Conservation (phyloP, 2,113 vertebrate species). For the Limanda limanda region DNA sequence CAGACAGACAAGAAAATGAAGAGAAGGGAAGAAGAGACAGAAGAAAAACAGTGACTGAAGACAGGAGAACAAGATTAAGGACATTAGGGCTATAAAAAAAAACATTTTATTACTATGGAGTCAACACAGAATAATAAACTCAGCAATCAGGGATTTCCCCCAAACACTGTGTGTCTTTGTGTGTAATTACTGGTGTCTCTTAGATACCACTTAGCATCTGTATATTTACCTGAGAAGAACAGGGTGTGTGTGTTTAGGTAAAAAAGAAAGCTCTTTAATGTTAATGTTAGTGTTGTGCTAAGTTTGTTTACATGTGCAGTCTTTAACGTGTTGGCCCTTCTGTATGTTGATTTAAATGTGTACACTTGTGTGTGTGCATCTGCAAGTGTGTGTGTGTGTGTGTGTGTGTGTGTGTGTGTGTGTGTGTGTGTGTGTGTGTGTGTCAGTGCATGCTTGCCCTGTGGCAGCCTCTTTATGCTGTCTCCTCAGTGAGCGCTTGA, state of each 20-base stretch:
- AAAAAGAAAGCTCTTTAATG: slow-evolving; percentile 19
- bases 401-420: slow-evolving; percentile 3
- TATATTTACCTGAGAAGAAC: slow-evolving; percentile 61
- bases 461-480: slow-evolving; percentile 56
- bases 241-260: slow-evolving; percentile 26
- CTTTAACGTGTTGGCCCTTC: slow-evolving; percentile 9
- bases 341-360: slow-evolving; percentile 11
- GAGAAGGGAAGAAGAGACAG: slow-evolving; percentile 16
- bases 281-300: slow-evolving; percentile 29
- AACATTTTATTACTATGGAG: slow-evolving; percentile 50
- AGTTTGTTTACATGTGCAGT: slow-evolving; percentile 42
- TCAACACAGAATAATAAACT: slow-evolving; percentile 60
- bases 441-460: slow-evolving; percentile 15
- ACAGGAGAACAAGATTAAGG: slow-evolving; percentile 18
- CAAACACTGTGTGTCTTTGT: slow-evolving; percentile 23
- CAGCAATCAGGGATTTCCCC: slow-evolving; percentile 68
- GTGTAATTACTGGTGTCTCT: slow-evolving; percentile 55
- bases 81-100: not conserved
- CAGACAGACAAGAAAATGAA: slow-evolving; percentile 37
- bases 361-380: slow-evolving; percentile 4
- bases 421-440: slow-evolving; percentile 1
- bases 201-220: slow-evolving; percentile 57
- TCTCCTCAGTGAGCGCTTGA: slow-evolving; percentile 50
- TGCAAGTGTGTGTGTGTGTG: not conserved
- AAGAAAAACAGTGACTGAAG: slow-evolving; percentile 62